Conservation (phyloP, 2,888 invertebrate genomes). For the Salpingus planirostris region DNA sequence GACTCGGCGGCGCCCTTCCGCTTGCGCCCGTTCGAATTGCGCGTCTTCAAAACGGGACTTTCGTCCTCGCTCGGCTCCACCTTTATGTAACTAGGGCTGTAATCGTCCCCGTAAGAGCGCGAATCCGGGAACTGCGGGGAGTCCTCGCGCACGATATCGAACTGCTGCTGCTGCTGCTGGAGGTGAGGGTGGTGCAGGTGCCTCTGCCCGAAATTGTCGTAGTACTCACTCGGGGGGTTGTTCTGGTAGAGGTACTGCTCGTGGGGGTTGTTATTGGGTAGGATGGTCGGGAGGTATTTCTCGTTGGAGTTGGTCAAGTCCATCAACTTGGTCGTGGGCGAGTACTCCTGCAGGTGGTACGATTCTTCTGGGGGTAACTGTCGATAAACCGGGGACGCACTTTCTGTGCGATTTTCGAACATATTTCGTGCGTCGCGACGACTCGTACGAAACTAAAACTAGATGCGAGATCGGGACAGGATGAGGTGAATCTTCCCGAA, state of each 20-base stretch:
- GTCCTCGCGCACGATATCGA: constrained; percentile 17
- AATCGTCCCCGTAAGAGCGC: constrained; percentile 19
- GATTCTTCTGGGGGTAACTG: constrained; percentile 21
- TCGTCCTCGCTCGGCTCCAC: constrained; percentile 31
- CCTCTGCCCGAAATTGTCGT: background rate
- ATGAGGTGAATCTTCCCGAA: constrained; percentile 14
- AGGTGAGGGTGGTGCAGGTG: constrained; percentile 19
- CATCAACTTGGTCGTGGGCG: constrained; percentile 31
- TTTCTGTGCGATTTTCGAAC: constrained; percentile 34
- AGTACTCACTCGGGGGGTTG: background rate
- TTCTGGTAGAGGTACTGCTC: too few species aligned
- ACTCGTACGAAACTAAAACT: too few species aligned
- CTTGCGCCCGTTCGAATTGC: constrained; percentile 27
- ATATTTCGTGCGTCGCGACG: constrained; percentile 17
- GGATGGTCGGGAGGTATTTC: too few species aligned
- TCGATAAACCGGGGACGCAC: constrained; percentile 33
- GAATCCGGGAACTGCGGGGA: constrained; percentile 19
- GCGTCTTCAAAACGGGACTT: constrained; percentile 28
- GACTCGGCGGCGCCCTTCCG: constrained; percentile 31
- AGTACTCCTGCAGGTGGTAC: constrained; percentile 32
- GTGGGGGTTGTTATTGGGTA: too few species aligned
- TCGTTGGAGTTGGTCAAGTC: constrained; percentile 39
- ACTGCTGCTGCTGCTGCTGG: constrained; percentile 13
- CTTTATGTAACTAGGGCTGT: constrained; percentile 29
- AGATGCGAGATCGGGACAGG: constrained; percentile 11